Percentiles rank a stretch among this genome's conserved stretches.
phyloP scores from a whole-genome alignment of 2,113 vertebrate genomes.

The Corvus moneduloides region DNA sequence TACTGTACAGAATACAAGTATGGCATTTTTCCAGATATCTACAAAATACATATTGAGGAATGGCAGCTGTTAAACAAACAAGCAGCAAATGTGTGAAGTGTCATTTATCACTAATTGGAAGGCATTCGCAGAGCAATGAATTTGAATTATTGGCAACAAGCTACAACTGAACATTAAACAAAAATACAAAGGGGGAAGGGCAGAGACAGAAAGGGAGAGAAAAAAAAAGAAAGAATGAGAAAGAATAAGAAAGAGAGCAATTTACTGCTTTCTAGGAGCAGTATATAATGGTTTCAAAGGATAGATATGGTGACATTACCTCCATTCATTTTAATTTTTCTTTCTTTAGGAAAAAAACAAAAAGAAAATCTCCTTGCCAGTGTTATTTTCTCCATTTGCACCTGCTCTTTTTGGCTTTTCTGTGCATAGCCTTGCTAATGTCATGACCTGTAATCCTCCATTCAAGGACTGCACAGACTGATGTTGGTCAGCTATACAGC shows the following conservation, averaged over 20 bases:
- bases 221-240: not conserved
- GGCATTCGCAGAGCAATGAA: not conserved
- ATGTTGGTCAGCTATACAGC: not conserved
- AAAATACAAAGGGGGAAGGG: not conserved
- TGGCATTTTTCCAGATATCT: not conserved
- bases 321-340: not conserved
- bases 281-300: not conserved
- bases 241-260: not conserved
- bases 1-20: not conserved
- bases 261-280: not conserved
- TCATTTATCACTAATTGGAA: conserved; percentile 10
- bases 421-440: not conserved
- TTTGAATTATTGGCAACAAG: conserved; percentile 12
- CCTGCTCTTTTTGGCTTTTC: not conserved
- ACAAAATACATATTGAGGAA: not conserved
- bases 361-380: not conserved
- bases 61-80: conserved; percentile 17
- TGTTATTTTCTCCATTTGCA: not conserved
- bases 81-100: not conserved
- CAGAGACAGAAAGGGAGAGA: not conserved
- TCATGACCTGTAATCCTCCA: not conserved
- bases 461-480: not conserved
- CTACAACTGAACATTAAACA: not conserved
- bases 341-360: rapidly evolving
- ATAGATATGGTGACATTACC: not conserved